Evolutionary conservation across 1,140 invertebrate species (phyloP).

Genomic region (Sweltsa coloradensis): DNA sequence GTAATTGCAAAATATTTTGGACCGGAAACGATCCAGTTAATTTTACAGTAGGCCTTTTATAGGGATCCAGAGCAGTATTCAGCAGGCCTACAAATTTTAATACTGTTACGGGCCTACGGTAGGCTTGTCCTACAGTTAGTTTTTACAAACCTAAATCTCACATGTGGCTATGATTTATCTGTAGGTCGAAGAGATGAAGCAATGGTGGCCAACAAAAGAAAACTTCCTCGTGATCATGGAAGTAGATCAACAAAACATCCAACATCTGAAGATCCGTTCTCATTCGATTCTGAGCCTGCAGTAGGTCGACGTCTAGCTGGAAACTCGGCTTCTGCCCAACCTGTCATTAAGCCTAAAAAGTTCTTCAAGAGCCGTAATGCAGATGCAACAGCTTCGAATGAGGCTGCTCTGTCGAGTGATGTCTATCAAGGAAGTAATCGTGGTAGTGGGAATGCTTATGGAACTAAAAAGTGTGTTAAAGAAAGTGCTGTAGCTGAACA

Average conservation of each 20-base stretch:
- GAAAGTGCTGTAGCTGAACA: not conserved
- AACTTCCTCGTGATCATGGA: slow-evolving; percentile 5
- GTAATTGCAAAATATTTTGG: no score
- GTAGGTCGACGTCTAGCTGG: slow-evolving; percentile 22
- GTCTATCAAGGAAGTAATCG: slow-evolving; percentile 8
- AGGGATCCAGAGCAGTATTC: no score
- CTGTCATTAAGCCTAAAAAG: slow-evolving; percentile 65
- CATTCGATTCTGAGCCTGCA: slow-evolving; percentile 30
- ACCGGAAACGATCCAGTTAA: no score
- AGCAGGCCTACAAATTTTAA: no score
- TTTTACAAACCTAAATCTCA: no score
- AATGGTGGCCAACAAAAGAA: slow-evolving; percentile 5
- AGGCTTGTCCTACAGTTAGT: no score
- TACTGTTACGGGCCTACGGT: no score
- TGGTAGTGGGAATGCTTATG: slow-evolving; percentile 4
- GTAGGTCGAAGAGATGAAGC: slow-evolving; percentile 11
- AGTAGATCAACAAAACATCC: slow-evolving; percentile 9
- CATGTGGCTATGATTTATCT: not conserved
- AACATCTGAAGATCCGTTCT: slow-evolving; percentile 29
- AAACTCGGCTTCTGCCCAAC: slow-evolving; percentile 26
- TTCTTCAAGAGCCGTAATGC: slow-evolving; percentile 79
- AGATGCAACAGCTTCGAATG: slow-evolving; percentile 29
- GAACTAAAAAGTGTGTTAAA: slow-evolving; percentile 3
- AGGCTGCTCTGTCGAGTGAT: not conserved
- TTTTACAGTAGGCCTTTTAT: no score